Evolutionary conservation across 2,888 invertebrate genomes (phyloP).

Genomic region (Ophioninae sp.): DNA sequence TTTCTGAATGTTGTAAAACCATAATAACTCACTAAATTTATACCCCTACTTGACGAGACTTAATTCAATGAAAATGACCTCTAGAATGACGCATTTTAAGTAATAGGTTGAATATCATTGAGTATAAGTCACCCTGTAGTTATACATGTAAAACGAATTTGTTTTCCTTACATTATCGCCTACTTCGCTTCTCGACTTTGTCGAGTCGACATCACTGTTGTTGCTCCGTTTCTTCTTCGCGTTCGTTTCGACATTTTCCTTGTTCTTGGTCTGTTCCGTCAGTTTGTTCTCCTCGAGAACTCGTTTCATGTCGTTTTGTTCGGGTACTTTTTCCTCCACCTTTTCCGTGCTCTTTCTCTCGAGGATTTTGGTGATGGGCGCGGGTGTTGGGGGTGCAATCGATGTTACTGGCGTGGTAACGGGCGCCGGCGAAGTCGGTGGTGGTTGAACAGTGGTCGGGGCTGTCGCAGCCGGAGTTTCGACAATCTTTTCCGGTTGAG

Average conservation of each 20-base stretch:
- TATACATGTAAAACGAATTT: not conserved
- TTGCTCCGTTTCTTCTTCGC: constrained; percentile 74
- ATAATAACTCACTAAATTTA: too few relatives aligned
- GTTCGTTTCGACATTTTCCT: constrained; percentile 75
- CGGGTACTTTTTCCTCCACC: constrained; percentile 65
- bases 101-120: too few relatives aligned
- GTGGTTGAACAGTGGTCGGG: constrained; percentile 74
- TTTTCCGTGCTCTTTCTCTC: constrained; percentile 71
- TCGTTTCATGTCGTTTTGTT: constrained; percentile 65
- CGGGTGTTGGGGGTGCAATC: constrained; percentile 61
- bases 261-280: constrained; percentile 75
- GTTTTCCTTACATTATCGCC: constrained; percentile 72
- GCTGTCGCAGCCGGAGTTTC: constrained; percentile 63
- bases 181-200: constrained; percentile 77
- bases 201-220: constrained; percentile 76
- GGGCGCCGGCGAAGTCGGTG: constrained; percentile 50
- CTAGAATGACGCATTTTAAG: too few relatives aligned
- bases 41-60: too few relatives aligned
- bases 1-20: too few relatives aligned
- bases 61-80: too few relatives aligned
- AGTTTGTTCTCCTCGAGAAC: constrained; percentile 73
- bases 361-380: constrained; percentile 63
- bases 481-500: constrained; percentile 66
- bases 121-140: too few relatives aligned
- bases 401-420: constrained; percentile 72